Evolutionary conservation across 2,113 vertebrate genomes (phyloP), one percentile per base, ranked within the genome.

Genomic region (Nibea coibor): DNA sequence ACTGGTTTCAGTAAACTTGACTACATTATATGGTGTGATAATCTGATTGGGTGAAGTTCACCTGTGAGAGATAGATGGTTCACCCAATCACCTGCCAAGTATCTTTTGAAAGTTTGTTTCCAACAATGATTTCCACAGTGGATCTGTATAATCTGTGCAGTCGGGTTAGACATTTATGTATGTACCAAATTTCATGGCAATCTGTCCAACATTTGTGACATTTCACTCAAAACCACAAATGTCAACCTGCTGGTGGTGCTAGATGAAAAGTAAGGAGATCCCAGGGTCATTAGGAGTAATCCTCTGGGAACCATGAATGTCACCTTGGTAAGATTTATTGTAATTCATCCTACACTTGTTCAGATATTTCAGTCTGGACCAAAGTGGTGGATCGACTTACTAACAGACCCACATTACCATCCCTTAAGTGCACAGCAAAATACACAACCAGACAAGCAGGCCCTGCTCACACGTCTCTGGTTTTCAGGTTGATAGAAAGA

Each of bases 401-500:
- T 5, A 24, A 53, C 12, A 54, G 39, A 79, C 24, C 48, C 2
- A 64, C 31, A 67, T 43, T 6, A 35, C 22, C 17, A 53, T 22
- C 39, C 58, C 17, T n/a, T 5, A 28, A 64, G 67, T 42, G 17
- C 72, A 59, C 54, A 76, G n/a, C 7, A 45, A 53, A 56, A 57
- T 8, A 51, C 72, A 31, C 28, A 74, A 20, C 22, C 63, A 68
- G 8, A 2, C 10, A 19, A 26, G 35, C 26, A 35, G 15, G 20
- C 4, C 5, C 39, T 58, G 47, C 14, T 20, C 31, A 24, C 12
- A 2, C 57, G 42, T 20, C 70, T 66, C 45, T 45, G 35, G 17
- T 8, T 76, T 70, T 71, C 39, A 88, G 69, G 31, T 19, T 70
- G 26, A 51, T 16, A 61, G 24, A 69, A 54, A 62, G 57, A 71